Percentiles rank a stretch among this genome's conserved stretches.
Evolutionary conservation across 2,888 invertebrate genomes (phyloP).

Genomic region (Aporophyla nigra): DNA sequence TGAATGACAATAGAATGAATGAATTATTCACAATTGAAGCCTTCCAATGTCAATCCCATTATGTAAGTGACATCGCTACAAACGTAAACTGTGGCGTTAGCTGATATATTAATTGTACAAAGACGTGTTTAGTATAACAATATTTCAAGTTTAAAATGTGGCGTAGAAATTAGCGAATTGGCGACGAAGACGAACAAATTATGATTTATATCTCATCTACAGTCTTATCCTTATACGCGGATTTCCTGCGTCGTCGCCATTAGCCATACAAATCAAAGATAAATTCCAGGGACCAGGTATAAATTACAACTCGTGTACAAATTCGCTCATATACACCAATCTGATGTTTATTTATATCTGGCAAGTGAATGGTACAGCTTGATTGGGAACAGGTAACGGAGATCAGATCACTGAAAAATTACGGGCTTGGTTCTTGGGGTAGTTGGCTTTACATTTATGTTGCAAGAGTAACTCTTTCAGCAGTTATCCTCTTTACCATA

Average conservation of each 20-base stretch:
- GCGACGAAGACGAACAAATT: conserved; percentile 36
- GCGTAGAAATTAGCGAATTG: conserved; percentile 38
- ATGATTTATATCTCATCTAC: conserved; percentile 57
- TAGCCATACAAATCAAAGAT: conserved; percentile 56
- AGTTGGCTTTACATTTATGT: not conserved
- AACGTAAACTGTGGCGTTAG: conserved; percentile 64
- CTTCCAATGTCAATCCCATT: conserved; percentile 63
- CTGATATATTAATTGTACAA: conserved; percentile 57
- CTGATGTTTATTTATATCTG: not conserved
- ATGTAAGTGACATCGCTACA: conserved; percentile 64
- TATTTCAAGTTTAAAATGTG: conserved; percentile 8
- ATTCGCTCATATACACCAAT: conserved; percentile 33
- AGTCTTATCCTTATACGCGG: conserved; percentile 54
- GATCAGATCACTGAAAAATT: conserved; percentile 4
- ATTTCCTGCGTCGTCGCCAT: conserved; percentile 58
- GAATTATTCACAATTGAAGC: conserved; percentile 61
- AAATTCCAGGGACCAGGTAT: conserved; percentile 39
- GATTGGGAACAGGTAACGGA: conserved; percentile 8
- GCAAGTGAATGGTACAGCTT: not conserved
- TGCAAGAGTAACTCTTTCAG: not conserved
- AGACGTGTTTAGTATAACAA: conserved; percentile 45
- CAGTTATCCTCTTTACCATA: not conserved
- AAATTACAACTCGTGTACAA: conserved; percentile 26
- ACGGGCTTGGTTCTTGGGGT: not conserved
- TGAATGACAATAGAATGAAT: conserved; percentile 60